Evolutionary conservation across 2,888 invertebrate species (phyloP).

Genomic region (Macaria liturata): DNA sequence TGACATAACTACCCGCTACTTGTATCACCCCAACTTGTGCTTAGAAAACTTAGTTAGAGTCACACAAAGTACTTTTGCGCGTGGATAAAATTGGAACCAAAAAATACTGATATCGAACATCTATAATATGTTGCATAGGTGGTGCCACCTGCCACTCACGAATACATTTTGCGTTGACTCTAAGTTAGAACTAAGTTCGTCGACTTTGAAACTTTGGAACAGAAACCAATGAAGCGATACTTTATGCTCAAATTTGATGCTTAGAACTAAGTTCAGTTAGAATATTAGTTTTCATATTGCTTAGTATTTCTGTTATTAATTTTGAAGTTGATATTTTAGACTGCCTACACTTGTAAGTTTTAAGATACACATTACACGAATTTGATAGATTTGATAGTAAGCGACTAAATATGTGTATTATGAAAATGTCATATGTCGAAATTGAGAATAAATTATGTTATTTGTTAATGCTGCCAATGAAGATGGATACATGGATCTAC

Average conservation of each 20-base stretch:
- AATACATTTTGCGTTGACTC: not conserved
- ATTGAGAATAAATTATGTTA: not conserved
- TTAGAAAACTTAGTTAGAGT: slow-evolving; percentile 16
- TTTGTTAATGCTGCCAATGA: slow-evolving; percentile 53
- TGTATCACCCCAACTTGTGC: slow-evolving; percentile 17
- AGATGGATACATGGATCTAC: slow-evolving; percentile 66
- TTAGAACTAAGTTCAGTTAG: slow-evolving; percentile 21
- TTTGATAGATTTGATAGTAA: too few relatives aligned
- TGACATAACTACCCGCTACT: slow-evolving; percentile 23
- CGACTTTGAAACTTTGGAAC: slow-evolving; percentile 19
- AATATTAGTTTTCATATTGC: slow-evolving; percentile 18
- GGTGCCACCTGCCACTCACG: too few relatives aligned
- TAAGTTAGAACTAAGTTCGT: slow-evolving; percentile 15
- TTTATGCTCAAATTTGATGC: slow-evolving; percentile 17
- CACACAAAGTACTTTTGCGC: too few relatives aligned
- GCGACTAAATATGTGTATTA: too few relatives aligned
- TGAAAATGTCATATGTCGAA: too few relatives aligned
- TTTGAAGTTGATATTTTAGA: slow-evolving; percentile 1
- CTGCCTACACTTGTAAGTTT: too few relatives aligned
- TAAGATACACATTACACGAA: too few relatives aligned
- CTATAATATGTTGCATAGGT: too few relatives aligned
- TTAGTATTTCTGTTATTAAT: slow-evolving; percentile 8
- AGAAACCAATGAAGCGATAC: slow-evolving; percentile 23
- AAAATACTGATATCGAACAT: too few relatives aligned
- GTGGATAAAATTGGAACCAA: too few relatives aligned